phyloP scores from a whole-genome alignment of 2,113 vertebrate species.

The Aviceda subcristata region DNA sequence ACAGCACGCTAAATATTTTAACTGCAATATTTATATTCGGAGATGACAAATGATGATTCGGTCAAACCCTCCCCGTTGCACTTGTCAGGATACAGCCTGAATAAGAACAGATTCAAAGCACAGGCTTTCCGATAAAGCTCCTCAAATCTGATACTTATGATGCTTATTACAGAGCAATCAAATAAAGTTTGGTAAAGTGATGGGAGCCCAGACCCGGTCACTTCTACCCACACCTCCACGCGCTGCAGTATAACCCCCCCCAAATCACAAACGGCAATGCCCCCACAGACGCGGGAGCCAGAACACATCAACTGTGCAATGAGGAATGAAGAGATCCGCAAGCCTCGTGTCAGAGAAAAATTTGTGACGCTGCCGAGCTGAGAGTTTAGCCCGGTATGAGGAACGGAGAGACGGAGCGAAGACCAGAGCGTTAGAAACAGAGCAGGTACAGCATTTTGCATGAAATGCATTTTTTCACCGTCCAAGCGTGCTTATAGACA shows the following conservation, averaged over 20 bases:
- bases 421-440: not conserved
- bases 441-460: not conserved
- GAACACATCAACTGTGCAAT: not conserved
- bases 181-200: not conserved
- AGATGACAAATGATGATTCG: not conserved
- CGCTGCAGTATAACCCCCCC: not conserved
- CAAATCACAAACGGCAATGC: not conserved
- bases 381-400: not conserved
- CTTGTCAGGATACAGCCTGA: not conserved
- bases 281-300: not conserved
- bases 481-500: fast-evolving
- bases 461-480: not conserved
- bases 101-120: not conserved
- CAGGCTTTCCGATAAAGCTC: not conserved
- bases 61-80: not conserved
- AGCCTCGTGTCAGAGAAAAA: not conserved
- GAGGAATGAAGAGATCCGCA: not conserved
- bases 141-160: not conserved
- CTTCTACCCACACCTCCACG: not conserved
- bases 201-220: not conserved
- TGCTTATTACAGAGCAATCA: not conserved
- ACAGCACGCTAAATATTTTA: not conserved
- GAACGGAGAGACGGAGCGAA: not conserved
- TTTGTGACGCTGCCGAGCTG: not conserved
- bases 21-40: not conserved